A percentile compares a stretch with the other conserved stretches of the same genome.
Conservation (phyloP, 2,797 vertebrate genomes). For the Syngnathus rostellatus region DNA sequence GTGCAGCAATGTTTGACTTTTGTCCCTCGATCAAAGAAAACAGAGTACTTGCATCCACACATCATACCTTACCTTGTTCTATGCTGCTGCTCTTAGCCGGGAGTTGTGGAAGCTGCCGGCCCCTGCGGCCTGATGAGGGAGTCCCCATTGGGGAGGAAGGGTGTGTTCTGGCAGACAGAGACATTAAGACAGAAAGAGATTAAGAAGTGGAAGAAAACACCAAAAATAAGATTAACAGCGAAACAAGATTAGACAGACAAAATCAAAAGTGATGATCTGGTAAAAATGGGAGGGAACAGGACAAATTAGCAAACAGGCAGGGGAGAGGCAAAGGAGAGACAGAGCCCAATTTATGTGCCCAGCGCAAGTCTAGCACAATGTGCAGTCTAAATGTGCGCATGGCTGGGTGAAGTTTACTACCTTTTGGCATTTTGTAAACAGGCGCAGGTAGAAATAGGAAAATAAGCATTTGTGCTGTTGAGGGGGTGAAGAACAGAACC, state of each 20-base stretch:
- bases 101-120: slow-evolving; percentile 90
- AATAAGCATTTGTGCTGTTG: too few relatives aligned
- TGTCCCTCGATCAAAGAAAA: neutral
- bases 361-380: too few relatives aligned
- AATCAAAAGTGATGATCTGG: slow-evolving; percentile 13
- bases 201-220: neutral
- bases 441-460: too few relatives aligned
- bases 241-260: neutral
- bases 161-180: slow-evolving; percentile 66
- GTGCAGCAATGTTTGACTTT: neutral
- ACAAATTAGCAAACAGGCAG: neutral
- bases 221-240: neutral
- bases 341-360: neutral
- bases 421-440: too few relatives aligned
- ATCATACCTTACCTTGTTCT: slow-evolving; percentile 94
- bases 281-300: slow-evolving; percentile 2
- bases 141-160: slow-evolving; percentile 75
- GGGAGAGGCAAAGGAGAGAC: neutral
- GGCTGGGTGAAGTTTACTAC: too few relatives aligned
- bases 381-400: too few relatives aligned
- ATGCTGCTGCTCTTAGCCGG: slow-evolving; percentile 88
- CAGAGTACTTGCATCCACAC: neutral
- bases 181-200: slow-evolving; percentile 17
- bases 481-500: too few relatives aligned
- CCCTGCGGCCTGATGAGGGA: slow-evolving; percentile 78